Conservation (phyloP, 2,797 vertebrate species). For the Sebastes diaconus region DNA sequence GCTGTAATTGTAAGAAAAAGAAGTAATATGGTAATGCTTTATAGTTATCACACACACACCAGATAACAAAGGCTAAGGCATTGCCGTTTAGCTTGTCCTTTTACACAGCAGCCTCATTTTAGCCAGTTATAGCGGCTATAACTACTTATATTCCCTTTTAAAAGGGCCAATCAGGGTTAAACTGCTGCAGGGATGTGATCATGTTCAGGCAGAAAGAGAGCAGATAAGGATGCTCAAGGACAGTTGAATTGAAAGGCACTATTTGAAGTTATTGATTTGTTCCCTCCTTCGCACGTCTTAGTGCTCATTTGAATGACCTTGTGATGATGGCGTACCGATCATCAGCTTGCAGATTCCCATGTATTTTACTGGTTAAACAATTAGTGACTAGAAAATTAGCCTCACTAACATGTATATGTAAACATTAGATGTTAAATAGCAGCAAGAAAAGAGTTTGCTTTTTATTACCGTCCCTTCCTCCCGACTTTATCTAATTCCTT, state of each 20-base stretch:
- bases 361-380: not conserved
- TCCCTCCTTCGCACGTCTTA: not conserved
- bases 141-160: not conserved
- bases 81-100: not conserved
- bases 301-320: slow-evolving; percentile 24
- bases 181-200: slow-evolving; percentile 39
- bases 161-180: slow-evolving; percentile 41
- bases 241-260: slow-evolving; percentile 30
- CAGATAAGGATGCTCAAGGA: slow-evolving; percentile 43
- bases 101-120: not conserved
- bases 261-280: slow-evolving; percentile 46
- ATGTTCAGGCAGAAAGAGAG: slow-evolving; percentile 26
- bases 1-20: not conserved
- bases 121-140: not conserved
- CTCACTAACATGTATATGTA: not conserved
- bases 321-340: not conserved
- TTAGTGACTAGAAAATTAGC: not conserved
- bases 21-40: not conserved
- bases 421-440: not conserved
- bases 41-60: not conserved
- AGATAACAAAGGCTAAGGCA: not conserved
- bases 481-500: slow-evolving; percentile 13
- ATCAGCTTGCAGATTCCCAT: not conserved
- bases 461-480: not conserved
- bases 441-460: not conserved